Evolutionary conservation across 2,888 invertebrate genomes (phyloP), one percentile per base, ranked within the genome.

Genomic region (Luperina nickerlii): DNA sequence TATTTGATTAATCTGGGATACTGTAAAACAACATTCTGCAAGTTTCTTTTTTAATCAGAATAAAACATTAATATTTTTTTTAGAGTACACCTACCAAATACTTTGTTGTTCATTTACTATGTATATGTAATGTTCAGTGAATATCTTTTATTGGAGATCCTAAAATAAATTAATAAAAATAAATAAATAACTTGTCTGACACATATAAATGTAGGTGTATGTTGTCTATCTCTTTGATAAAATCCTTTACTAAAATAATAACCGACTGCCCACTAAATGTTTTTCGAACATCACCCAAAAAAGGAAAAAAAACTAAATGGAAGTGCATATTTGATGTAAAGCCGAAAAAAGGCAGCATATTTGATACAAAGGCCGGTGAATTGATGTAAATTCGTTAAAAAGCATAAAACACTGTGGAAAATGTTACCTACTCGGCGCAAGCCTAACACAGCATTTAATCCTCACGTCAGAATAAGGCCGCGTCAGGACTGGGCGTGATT

Each of bases 401-500:
- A 87, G 69, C 80, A 87, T 75, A 73, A 84, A 87, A 87, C 65
- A 80, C 57, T 20, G 87, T 71, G 45, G 42, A 87, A 85, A 85
- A 87, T 84, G 77, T 85, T 84, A 67, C 80, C 76, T 87, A 85
- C 69, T 87, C 80, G 77, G 15, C 84, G 81, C 65, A 57, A 65
- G 77, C 69, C 72, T 75, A 65, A 51, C 62, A 65, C 62, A 65
- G 74, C 83, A 81, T 90, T 90, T 88, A 90, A 90, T 88, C 86
- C 79, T 32, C 63, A 51, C 74, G 80, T 87, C 87, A 82, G 79
- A 84, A 82, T 90, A 87, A 81, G 82, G 83, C 87, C 79, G 69
- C 79, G 87, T 88, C 87, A 81, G 82, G 74, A 82, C 79, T 65
- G 79, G 72, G 76, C 84, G 88, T 90, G 90, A 89, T 90, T 85